These are phyloP conservation scores for Helicoverpa armigera DNA, from an alignment of 1,140 invertebrate species.

Conservation along the genomic window DNA sequence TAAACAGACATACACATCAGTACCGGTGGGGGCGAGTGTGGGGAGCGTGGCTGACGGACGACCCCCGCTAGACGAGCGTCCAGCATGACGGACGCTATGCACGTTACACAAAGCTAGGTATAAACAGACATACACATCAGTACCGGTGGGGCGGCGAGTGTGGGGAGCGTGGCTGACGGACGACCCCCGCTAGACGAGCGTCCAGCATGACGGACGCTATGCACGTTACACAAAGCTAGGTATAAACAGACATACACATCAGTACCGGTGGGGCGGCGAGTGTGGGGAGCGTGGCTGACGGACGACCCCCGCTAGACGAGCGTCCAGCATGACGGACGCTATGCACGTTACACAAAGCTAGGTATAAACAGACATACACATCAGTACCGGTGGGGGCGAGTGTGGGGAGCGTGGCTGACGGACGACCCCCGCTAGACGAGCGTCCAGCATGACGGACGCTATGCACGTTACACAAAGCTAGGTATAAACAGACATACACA, in stretches of 20 bases:
- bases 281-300: constrained; percentile 56
- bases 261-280: constrained; percentile 51
- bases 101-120: constrained; percentile 90
- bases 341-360: constrained; percentile 92
- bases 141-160: constrained; percentile 59
- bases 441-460: constrained; percentile 92
- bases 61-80: constrained; percentile 89
- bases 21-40: background rate
- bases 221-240: constrained; percentile 91
- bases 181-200: constrained; percentile 87
- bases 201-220: constrained; percentile 93
- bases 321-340: constrained; percentile 92
- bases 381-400: no score
- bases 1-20: background rate
- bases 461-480: constrained; percentile 63
- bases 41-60: constrained; percentile 39
- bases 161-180: constrained; percentile 54
- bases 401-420: no score
- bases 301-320: constrained; percentile 87
- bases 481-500: constrained; percentile 74
- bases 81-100: constrained; percentile 92
- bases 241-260: background rate
- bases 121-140: background rate
- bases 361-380: background rate
- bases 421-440: constrained; percentile 88